These are phyloP conservation scores for Strix aluco DNA, from an alignment of 2,113 vertebrate genomes.

Conservation along the genomic window DNA sequence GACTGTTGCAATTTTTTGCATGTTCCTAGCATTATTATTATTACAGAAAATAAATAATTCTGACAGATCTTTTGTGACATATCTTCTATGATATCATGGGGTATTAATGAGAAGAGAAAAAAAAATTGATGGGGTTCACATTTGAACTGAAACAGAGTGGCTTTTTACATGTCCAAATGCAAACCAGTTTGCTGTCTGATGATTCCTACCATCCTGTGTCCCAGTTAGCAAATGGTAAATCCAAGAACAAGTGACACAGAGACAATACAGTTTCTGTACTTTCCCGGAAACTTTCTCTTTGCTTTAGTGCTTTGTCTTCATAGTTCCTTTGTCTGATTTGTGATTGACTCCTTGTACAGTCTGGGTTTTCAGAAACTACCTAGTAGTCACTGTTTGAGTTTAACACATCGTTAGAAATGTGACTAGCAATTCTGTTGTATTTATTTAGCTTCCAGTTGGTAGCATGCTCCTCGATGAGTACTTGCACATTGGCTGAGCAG, in stretches of 20 bases:
- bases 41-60: neutral
- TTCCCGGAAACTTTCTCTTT: neutral
- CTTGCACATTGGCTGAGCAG: neutral
- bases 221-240: neutral
- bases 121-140: neutral
- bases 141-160: neutral
- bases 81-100: neutral
- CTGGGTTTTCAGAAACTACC: neutral
- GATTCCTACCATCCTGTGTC: neutral
- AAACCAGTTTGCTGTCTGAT: neutral
- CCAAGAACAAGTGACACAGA: neutral
- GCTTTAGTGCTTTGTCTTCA: neutral
- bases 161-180: neutral
- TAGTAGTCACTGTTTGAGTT: neutral
- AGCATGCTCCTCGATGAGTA: neutral
- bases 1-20: neutral
- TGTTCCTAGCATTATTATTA: neutral
- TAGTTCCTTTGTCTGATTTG: neutral
- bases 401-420: neutral
- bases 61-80: neutral
- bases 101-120: neutral
- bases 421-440: neutral
- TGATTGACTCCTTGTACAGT: neutral
- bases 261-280: neutral
- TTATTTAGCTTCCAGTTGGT: neutral